Conservation (phyloP, 2,113 vertebrate genomes). For the Myanophis thanlyinensis region DNA sequence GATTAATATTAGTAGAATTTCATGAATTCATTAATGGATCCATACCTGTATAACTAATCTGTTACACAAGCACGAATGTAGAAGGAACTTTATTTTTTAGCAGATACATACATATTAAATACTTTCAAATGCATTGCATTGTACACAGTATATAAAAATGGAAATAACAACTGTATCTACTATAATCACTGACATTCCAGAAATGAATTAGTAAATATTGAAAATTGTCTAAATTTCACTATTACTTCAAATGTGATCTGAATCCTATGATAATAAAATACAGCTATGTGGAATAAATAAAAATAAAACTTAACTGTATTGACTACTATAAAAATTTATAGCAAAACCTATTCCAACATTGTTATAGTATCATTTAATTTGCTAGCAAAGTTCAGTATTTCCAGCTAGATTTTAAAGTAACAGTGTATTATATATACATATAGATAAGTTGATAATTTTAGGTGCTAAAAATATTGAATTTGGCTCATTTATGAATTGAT, state of each 20-base stretch:
- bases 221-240: not conserved
- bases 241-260: not conserved
- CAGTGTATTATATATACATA: not conserved
- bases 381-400: not conserved
- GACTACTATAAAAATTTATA: not conserved
- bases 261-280: not conserved
- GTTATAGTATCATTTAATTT: not conserved
- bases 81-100: constrained; percentile 3
- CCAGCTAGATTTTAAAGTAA: not conserved
- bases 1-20: not conserved
- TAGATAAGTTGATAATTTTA: not conserved
- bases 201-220: not conserved
- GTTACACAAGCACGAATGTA: not conserved
- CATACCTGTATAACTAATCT: not conserved
- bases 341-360: not conserved
- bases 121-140: not conserved
- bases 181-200: not conserved
- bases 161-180: not conserved
- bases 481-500: not conserved
- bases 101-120: not conserved
- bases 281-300: not conserved
- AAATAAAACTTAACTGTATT: not conserved
- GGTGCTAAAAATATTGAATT: not conserved
- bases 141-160: not conserved
- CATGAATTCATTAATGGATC: not conserved